Base-by-base conservation (phyloP, 1,140 invertebrate genomes). In the Drosophila repletoides region DNA sequence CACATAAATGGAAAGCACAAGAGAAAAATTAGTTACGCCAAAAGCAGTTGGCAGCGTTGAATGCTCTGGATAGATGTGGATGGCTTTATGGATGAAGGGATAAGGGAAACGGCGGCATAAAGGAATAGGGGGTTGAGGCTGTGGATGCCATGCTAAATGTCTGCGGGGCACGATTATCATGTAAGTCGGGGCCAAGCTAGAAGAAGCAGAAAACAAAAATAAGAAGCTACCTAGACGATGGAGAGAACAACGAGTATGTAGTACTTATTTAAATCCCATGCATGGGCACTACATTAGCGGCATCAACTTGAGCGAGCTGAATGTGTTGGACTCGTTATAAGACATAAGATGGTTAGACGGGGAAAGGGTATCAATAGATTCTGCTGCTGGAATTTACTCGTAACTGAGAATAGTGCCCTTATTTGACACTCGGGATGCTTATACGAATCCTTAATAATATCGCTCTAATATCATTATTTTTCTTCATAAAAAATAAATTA, bases 11-110 rank as follows among this genome's bases (percentile, higher is more conserved):
- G 59, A 77, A 83, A 81, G 49, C 77, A 73, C 74, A 63, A 53
- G 79, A 83, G 79, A 63, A 84, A 86, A 84, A 84, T 84, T 84
- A 84, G 80, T 86, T 84, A 52, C 80, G 81, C 80, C 80, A 86
- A 86, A 76, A 86, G 80, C 76, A 70, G 70, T 65, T 48, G 68
- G 49, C 49, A 19, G 40, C 17, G 49, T 40, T 65, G 66, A 76
- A 60, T 52, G 58, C 56, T 45, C 34, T 19, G 40, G 64, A 74
- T 64, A 45, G 65, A 53, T 67, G 40, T 55, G 40, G 46, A 48
- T 72, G 48, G 28, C 41, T 26, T n/a, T n/a, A 21, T 14, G 24
- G 21, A 14, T 15, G 51, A n/a, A n/a, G n/a, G n/a, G n/a, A n/a
- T n/a, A n/a, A n/a, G n/a, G n/a, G n/a, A n/a, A n/a, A n/a, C n/a